Base-by-base conservation (phyloP, 1,140 invertebrate species). In the Zaprionus ornatus region DNA sequence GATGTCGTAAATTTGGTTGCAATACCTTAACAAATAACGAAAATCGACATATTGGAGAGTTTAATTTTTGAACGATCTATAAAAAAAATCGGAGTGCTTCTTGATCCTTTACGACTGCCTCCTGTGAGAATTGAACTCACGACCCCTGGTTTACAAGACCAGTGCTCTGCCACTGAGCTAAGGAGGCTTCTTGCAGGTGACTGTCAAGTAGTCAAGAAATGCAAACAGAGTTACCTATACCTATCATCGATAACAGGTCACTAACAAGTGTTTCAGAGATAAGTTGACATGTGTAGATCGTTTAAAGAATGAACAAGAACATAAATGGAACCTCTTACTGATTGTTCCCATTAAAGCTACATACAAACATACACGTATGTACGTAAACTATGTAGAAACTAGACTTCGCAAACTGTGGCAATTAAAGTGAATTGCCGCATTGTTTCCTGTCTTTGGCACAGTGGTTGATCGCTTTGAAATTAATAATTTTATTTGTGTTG, bases 101-200 rank as follows among this genome's bases (percentile, higher is more conserved):
- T 45, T 10, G 19, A 23, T 21, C 19, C 21, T 19, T 9, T 6
- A 6, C 10, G 17, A 19, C 17, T 95, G 95, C 95, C 95, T 95
- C 95, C 95, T 95, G 95, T 95, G 96, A 96, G 96, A 95, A 95
- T 96, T 95, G 96, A 96, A 96, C 96, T 96, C 96, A 95, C 96
- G 96, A 96, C 96, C 96, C 95, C 96, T 96, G 96, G 96, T 96
- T 97, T 97, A 96, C 96, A 95, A 97, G 96, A 96, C 96, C 95
- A 96, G 95, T 96, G 96, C 96, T 97, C 96, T 97, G 95, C 96
- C 96, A 95, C 96, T 97, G 96, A 96, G 54, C 27, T 48, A 57
- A 32, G 29, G 17, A 48, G 68, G 60, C 68, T 13, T 9, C 59
- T 45, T 55, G 23, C 0, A 0, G 1, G 1, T 1, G 4, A 3